Percentiles rank a stretch among this genome's conserved stretches.
Evolutionary conservation across 2,797 vertebrate species (phyloP).

Genomic region (Natrix natrix): DNA sequence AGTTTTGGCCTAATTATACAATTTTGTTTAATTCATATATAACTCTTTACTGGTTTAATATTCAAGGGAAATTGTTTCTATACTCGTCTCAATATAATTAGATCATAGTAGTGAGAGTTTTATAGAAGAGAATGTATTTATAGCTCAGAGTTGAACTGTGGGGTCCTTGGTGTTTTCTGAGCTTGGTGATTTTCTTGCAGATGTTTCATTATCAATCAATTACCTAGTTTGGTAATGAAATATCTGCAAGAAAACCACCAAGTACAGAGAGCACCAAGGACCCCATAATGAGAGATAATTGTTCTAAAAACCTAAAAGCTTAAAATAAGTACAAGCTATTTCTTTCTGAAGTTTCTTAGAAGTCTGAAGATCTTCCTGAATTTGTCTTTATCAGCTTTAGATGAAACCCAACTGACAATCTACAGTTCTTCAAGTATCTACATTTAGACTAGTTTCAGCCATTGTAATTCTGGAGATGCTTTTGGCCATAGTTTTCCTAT

Average conservation of each 20-base stretch:
- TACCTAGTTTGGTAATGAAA: background rate
- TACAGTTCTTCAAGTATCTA: background rate
- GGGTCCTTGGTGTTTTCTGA: background rate
- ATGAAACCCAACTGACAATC: background rate
- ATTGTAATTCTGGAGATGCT: background rate
- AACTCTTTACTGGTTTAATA: background rate
- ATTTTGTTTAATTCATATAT: background rate
- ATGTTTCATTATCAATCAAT: background rate
- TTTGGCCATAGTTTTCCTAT: background rate
- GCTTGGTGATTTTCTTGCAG: background rate
- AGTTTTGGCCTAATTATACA: background rate
- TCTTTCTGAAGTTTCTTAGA: background rate
- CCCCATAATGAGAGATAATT: background rate
- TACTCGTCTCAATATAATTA: background rate
- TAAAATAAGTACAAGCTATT: background rate
- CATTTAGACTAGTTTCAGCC: background rate
- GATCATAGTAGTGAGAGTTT: background rate
- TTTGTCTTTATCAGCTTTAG: background rate
- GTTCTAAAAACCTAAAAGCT: background rate
- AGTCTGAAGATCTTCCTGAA: background rate
- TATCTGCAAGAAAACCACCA: background rate
- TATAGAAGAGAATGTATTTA: background rate
- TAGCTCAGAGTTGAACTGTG: too few relatives aligned
- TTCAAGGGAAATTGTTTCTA: background rate
- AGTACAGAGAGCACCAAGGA: background rate